These are phyloP conservation scores for Julus scanicus DNA, from an alignment of 2,888 invertebrate species.

Conservation along the genomic window DNA sequence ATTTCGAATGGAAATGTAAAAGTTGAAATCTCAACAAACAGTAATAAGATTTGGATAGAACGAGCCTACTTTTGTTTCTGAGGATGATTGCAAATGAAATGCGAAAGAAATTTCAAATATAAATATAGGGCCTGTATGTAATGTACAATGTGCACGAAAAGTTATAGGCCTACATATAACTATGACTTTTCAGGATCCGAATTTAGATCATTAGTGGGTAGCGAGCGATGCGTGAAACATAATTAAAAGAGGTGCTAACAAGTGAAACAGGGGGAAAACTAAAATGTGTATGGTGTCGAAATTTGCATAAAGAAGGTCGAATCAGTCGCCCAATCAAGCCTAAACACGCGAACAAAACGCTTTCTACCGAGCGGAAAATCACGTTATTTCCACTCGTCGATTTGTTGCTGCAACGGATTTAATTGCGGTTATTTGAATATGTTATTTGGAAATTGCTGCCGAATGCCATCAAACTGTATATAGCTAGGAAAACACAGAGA, in stretches of 20 bases:
- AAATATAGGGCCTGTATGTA: neutral
- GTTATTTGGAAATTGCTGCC: constrained; percentile 47
- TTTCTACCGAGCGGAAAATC: constrained; percentile 52
- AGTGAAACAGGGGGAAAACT: constrained; percentile 50
- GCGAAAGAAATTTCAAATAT: neutral
- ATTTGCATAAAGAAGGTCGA: constrained; percentile 51
- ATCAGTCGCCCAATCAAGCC: constrained; percentile 51
- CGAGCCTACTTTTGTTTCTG: neutral
- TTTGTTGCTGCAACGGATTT: constrained; percentile 53
- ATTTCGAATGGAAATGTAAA: too few relatives aligned
- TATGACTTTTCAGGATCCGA: constrained; percentile 49
- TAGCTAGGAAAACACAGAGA: neutral
- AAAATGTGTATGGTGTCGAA: constrained; percentile 41
- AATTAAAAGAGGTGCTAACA: constrained; percentile 54
- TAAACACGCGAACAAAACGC: constrained; percentile 52
- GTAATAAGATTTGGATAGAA: too few relatives aligned
- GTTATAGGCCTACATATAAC: constrained; percentile 28
- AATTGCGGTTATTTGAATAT: constrained; percentile 53
- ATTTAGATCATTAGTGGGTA: constrained; percentile 53
- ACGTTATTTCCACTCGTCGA: constrained; percentile 49
- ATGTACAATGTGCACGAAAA: neutral
- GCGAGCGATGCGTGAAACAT: constrained; percentile 49
- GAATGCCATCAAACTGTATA: neutral
- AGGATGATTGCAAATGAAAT: neutral
- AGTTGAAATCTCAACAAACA: too few relatives aligned